Evolutionary conservation across 2,113 vertebrate species (phyloP), one percentile per base, ranked within the genome.

Genomic region (Tragelaphus buxtoni): DNA sequence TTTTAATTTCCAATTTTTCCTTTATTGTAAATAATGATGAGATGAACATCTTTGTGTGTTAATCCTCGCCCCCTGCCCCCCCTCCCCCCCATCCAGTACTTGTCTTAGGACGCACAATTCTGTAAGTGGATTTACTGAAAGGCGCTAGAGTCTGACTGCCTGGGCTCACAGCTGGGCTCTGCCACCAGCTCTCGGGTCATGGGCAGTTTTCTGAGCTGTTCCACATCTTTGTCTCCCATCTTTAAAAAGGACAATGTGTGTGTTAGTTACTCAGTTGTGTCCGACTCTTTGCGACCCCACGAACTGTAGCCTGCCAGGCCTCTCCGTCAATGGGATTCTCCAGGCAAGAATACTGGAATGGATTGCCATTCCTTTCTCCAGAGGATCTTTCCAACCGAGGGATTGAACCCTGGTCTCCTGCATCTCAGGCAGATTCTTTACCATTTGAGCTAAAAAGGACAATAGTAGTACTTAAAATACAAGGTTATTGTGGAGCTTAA

Each of bases 261-360:
- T 69, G 17, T 69, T 10, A 35, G n/a, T 69, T 17, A 9, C 9
- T 69, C n/a, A 35, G 9, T 35, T 4, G 0, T 35, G n/a, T 22
- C n/a, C 0, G 9, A 35, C n/a, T 20, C 9, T 10, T 20, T 35
- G 18, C 1, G 1, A 35, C 63, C n/a, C 61, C 63, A 69, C 0
- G 0, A 22, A 35, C 18, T 35, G 18, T 22, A 69, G 18, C 65
- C n/a, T 2, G 4, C n/a, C 18, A 69, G 65, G 18, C 65, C 18
- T 22, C 9, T 11, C 65, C 6, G n/a, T 35, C n/a, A 10, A 11
- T 69, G 65, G n/a, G 18, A 39, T 69, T 39, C 18, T 69, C n/a
- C n/a, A 35, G n/a, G 65, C 65, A 69, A 35, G 65, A 22, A 39
- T 22, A 35, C n/a, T 69, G 65, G n/a, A 69, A 3, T 22, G 2